These are phyloP conservation scores for Upupa epops DNA, from an alignment of 2,113 vertebrate genomes.

Conservation along the genomic window DNA sequence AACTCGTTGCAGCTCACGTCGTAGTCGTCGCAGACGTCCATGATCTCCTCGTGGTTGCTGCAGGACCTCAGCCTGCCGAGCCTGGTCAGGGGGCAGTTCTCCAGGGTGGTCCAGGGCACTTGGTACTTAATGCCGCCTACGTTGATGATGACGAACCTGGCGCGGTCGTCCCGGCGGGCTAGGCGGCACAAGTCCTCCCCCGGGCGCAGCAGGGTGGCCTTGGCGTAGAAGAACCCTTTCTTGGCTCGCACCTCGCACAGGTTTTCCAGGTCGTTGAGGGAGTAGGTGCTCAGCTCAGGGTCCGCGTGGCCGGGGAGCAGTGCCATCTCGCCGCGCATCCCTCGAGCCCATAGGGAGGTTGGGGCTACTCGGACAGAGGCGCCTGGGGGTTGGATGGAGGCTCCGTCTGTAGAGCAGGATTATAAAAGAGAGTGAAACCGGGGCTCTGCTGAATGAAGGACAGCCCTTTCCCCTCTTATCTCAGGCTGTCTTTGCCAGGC, in stretches of 20 bases:
- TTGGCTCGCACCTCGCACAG: conserved; percentile 79
- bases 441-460: background rate
- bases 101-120: conserved; percentile 93
- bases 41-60: conserved; percentile 89
- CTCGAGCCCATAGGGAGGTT: conserved; percentile 40
- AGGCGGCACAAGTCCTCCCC: conserved; percentile 74
- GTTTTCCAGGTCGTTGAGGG: conserved; percentile 81
- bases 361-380: background rate
- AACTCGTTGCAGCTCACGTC: conserved; percentile 92
- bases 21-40: conserved; percentile 94
- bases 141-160: conserved; percentile 87
- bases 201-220: conserved; percentile 78
- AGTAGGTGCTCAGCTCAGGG: conserved; percentile 80
- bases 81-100: conserved; percentile 89
- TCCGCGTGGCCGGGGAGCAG: conserved; percentile 83
- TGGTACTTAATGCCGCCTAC: conserved; percentile 93
- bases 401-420: background rate
- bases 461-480: background rate
- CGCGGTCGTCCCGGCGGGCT: conserved; percentile 56
- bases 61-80: conserved; percentile 88
- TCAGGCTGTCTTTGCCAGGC: background rate
- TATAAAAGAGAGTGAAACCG: background rate
- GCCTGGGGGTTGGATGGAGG: background rate
- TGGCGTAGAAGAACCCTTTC: conserved; percentile 88
- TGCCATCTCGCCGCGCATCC: conserved; percentile 87